Base-by-base conservation (phyloP, 2,113 vertebrate species). In the Taurulus bubalis region DNA sequence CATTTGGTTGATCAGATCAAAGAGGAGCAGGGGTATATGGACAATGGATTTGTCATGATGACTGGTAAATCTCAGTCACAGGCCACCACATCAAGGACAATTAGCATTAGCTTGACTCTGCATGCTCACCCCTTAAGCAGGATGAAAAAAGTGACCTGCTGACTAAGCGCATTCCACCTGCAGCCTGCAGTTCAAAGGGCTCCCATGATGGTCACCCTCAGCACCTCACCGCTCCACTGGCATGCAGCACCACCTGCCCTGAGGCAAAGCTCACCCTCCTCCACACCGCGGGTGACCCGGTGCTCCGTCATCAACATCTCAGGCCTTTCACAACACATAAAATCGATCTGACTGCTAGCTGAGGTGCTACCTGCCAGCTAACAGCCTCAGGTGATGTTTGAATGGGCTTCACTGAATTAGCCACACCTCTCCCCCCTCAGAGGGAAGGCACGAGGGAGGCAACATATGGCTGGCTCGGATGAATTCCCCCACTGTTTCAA, bases 81-180 rank as follows among this genome's bases (percentile, higher is more conserved):
- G 68, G 79, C 85, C 78, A 71, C 77, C 84, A 92, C 86, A 92
- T 90, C 83, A 85, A 80, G 78, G 34, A 92, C 86, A 88, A 92
- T 89, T 89, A 91, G 90, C 90, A 94, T 92, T 80, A 91, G 88
- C 84, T 87, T 93, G 85, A 82, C 86, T 89, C 93, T 91, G 70
- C 90, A 91, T 87, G 90, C 92, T 91, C 80, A 84, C 71, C 87
- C 85, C 82, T 85, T 93, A 93, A 93, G 91, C 68, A 82, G 91
- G 91, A 89, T 92, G 83, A 91, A 89, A 90, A 90, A 83, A 85
- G 85, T 81, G 90, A 80, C 92, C 92, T 92, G 94, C 94, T 94
- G 92, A 94, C 87, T 93, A 71, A 89, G 90, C 92, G 88, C 91
- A 90, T 92, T 94, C 91, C 92, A 93, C 92, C 91, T 94, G 87